Conservation (phyloP, 2,888 invertebrate species). For the Lasioglossum pauxillum region DNA sequence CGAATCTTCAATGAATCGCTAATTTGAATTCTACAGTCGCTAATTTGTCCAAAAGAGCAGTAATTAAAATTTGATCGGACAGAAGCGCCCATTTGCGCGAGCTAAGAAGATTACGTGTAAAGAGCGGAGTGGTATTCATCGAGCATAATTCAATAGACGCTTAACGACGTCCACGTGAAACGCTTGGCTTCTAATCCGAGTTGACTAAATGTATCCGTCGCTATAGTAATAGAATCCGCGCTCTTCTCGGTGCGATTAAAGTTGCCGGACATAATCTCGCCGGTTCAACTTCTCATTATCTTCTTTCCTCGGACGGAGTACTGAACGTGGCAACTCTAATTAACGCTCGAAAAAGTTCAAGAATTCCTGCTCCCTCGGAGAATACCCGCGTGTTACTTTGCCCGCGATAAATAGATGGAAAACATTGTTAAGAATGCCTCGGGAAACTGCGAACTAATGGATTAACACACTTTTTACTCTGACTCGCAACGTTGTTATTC, state of each 20-base stretch:
- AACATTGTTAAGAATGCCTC: constrained; percentile 23
- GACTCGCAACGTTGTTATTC: background rate
- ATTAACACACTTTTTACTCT: background rate
- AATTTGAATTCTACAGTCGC: no score
- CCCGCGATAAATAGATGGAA: constrained; percentile 24
- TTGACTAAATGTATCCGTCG: constrained; percentile 67
- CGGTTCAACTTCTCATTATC: constrained; percentile 52
- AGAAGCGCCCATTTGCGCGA: background rate
- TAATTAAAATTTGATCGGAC: constrained; percentile 30
- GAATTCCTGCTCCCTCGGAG: constrained; percentile 23
- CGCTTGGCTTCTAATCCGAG: constrained; percentile 68
- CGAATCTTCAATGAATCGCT: background rate
- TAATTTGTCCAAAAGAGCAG: background rate
- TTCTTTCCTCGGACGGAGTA: constrained; percentile 45
- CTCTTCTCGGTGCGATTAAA: constrained; percentile 60
- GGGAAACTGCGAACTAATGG: background rate
- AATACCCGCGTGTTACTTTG: constrained; percentile 14
- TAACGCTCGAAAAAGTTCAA: constrained; percentile 45
- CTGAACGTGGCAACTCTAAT: constrained; percentile 48
- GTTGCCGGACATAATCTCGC: constrained; percentile 54
- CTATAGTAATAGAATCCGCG: constrained; percentile 65
- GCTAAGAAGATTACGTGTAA: background rate
- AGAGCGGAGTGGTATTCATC: constrained; percentile 30
- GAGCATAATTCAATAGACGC: constrained; percentile 63
- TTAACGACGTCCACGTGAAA: constrained; percentile 59